A percentile compares a stretch with the other conserved stretches of the same genome.
These are phyloP conservation scores for Aegotheles bennettii DNA, from an alignment of 2,113 vertebrate genomes.

Conservation along the genomic window DNA sequence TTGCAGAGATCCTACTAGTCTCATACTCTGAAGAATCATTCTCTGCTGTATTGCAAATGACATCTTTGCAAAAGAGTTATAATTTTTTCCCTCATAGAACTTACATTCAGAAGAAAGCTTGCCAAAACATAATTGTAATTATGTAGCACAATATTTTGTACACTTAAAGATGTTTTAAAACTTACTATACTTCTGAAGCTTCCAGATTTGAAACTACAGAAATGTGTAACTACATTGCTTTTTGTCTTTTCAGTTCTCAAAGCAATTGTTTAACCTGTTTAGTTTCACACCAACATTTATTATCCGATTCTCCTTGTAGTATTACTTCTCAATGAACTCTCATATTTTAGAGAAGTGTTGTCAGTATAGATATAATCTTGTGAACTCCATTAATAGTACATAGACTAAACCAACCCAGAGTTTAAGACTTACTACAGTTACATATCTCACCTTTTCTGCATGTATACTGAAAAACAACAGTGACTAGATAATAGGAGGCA, in stretches of 20 bases:
- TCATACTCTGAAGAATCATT: background rate
- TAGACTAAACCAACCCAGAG: background rate
- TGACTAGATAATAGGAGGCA: constrained; percentile 17
- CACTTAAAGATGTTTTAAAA: constrained; percentile 64
- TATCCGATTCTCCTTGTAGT: background rate
- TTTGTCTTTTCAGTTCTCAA: constrained; percentile 57
- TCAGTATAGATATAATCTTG: background rate
- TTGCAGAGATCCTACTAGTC: background rate
- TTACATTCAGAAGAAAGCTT: constrained; percentile 41
- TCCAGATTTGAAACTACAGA: constrained; percentile 13
- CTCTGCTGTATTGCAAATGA: background rate
- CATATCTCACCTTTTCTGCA: background rate
- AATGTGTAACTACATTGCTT: background rate
- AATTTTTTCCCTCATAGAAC: constrained; percentile 24
- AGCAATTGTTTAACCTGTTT: constrained; percentile 60
- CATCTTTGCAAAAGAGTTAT: background rate
- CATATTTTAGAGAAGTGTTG: background rate
- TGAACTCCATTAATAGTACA: constrained; percentile 36
- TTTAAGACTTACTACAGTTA: background rate
- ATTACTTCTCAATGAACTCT: background rate
- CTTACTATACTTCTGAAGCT: constrained; percentile 60
- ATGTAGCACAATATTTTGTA: constrained; percentile 63
- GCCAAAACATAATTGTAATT: constrained; percentile 68
- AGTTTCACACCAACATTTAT: background rate
- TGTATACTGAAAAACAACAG: background rate